Base-by-base conservation (phyloP, 2,113 vertebrate species). In the Nestor notabilis region DNA sequence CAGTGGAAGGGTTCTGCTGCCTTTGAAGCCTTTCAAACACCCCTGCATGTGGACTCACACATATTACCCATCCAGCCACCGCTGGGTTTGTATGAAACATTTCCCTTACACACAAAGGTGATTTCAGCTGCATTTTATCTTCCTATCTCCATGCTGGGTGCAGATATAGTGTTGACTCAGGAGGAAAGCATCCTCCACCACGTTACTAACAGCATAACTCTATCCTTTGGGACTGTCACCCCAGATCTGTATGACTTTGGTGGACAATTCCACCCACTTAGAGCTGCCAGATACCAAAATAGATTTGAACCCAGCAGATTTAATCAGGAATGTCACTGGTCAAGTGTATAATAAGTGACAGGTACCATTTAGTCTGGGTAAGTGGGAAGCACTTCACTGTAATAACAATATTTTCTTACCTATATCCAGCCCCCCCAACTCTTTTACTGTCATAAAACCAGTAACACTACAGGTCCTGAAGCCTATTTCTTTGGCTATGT, bases 1-100 rank as follows among this genome's bases (percentile, higher is more conserved):
- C 29, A 3, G 6, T 0, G 1, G 17, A 20, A 3, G 2, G 4
- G 0, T 14, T 29, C 64, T 44, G 31, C 80, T 13, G 39, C 49
- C 31, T 47, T 24, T 7, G 56, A 87, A 52, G 55, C 50, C 19
- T 47, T 68, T 43, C 53, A 25, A 41, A 0, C 24, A 6, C 68
- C 56, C 2, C 7, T 20, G 12, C 1, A 0, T 18, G 60, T 21
- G 49, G 13, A 21, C 16, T 63, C 46, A 70, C 77, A 81, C 5
- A 2, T 9, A 6, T 23, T 8, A 2, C 49, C 53, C 55, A 75
- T 37, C 33, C 63, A 35, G 86, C 35, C 33, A 4, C 65, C 56
- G 72, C 33, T 76, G 53, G 27, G 12, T 49, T 81, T 47, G 53
- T 55, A 18, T 28, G 21, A 77, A 77, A 18, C 24, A 13, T 35